Evolutionary conservation across 2,113 vertebrate genomes (phyloP), one percentile per base, ranked within the genome.

Genomic region (Osmerus mordax): DNA sequence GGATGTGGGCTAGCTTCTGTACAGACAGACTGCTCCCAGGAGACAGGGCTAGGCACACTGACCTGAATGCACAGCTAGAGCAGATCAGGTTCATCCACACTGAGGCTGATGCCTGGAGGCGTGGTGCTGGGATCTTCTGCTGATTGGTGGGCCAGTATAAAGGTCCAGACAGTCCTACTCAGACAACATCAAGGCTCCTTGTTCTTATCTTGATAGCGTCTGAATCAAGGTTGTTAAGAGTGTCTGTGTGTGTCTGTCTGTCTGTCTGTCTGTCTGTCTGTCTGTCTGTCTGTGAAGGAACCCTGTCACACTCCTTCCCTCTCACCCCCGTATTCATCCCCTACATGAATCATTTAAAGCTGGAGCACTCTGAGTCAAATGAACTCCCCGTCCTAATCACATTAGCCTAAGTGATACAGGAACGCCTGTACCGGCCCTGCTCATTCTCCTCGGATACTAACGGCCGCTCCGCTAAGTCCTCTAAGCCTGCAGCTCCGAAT

Each of bases 341-440:
- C 62, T 72, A 79, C 84, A 83, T 81, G 78, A 88, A 84, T 87
- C 85, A 76, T 83, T 83, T 84, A 59, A 79, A 86, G 84, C 62
- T 77, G 83, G 82, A 86, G 82, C 78, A 84, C 70, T 73, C 71
- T 70, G 70, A 82, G 74, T 70, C 77, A 89, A 90, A 88, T 84
- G 69, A 87, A 84, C 75, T 65, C 76, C 67, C 79, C 73, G 72
- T 64, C 78, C 68, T 90, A 90, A 90, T 90, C 88, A 89, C 89
- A 88, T 90, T 90, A 90, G 78, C 84, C 86, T 88, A 90, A 90
- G 89, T 90, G 88, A 90, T 89, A 89, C 89, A 88, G 89, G 87
- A 89, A 90, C 79, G 76, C 74, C 82, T 74, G 79, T 78, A 84
- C 84, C 87, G 81, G 29, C 29, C 18, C 29, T 51, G 19, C 75